Percentiles rank a stretch among this genome's conserved stretches.
Conservation (phyloP, 1,140 invertebrate genomes). For the Epicauta chinensis region DNA sequence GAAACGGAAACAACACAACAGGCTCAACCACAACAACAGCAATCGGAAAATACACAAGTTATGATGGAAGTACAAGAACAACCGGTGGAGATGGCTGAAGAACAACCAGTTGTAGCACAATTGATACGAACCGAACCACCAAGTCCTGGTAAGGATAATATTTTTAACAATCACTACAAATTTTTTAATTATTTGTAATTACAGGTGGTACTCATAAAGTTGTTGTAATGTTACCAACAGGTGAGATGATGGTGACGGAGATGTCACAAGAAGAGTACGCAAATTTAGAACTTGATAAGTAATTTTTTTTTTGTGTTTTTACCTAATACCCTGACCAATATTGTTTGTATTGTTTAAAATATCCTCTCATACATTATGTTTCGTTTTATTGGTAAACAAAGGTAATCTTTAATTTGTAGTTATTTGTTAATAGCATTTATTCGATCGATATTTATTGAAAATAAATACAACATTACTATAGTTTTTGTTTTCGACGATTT, state of each 20-base stretch:
- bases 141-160: constrained; percentile 57
- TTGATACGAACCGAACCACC: constrained; percentile 73
- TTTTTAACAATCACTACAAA: neutral
- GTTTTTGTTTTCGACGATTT: too few species aligned
- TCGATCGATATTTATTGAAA: too few species aligned
- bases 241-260: constrained; percentile 77
- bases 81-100: constrained; percentile 7
- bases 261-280: constrained; percentile 77
- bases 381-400: too few species aligned
- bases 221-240: constrained; percentile 70
- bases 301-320: constrained; percentile 28
- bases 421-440: too few species aligned
- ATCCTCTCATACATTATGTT: too few species aligned
- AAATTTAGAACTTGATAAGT: constrained; percentile 59
- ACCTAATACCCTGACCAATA: neutral
- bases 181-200: constrained; percentile 24
- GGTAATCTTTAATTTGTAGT: too few species aligned
- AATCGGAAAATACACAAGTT: constrained; percentile 6
- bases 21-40: constrained; percentile 9
- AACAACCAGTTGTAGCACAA: constrained; percentile 69
- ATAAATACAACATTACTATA: too few species aligned
- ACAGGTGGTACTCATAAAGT: constrained; percentile 72
- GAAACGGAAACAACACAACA: constrained; percentile 11
- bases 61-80: constrained; percentile 11
- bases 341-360: too few species aligned